phyloP scores from a whole-genome alignment of 2,113 vertebrate genomes.

The Antigone vipio region DNA sequence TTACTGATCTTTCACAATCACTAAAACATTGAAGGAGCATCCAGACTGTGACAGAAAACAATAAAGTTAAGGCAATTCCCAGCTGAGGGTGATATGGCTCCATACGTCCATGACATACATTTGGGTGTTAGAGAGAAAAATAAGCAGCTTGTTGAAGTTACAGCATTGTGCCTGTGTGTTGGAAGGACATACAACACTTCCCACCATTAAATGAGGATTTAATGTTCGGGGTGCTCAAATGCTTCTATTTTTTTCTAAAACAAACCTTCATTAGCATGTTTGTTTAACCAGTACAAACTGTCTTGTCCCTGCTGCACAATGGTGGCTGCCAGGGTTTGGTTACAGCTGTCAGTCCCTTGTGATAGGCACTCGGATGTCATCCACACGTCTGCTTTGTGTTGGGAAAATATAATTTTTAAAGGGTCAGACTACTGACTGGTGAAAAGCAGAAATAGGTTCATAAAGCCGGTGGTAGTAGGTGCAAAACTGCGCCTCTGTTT shows the following conservation, averaged over 20 bases:
- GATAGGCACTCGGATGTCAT: not conserved
- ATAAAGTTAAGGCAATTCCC: constrained; percentile 1
- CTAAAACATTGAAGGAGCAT: not conserved
- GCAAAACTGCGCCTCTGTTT: not conserved
- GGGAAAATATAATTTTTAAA: not conserved
- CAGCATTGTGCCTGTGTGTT: not conserved
- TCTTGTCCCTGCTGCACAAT: not conserved
- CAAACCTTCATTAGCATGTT: constrained; percentile 6
- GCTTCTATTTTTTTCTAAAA: not conserved
- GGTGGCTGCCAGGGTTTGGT: not conserved
- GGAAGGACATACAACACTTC: not conserved
- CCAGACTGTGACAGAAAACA: not conserved
- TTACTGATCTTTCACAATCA: not conserved
- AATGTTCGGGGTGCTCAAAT: not conserved
- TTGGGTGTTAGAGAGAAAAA: not conserved
- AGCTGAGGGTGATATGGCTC: not conserved
- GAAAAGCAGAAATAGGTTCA: not conserved
- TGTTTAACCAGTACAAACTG: not conserved
- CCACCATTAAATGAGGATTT: constrained; percentile 20
- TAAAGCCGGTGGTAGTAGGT: not conserved
- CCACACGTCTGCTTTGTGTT: not conserved
- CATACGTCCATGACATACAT: not conserved
- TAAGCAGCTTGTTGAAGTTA: not conserved
- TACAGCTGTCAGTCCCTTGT: not conserved
- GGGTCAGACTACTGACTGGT: not conserved